Evolutionary conservation across 1,140 invertebrate genomes (phyloP).

Genomic region (Euura lappo): DNA sequence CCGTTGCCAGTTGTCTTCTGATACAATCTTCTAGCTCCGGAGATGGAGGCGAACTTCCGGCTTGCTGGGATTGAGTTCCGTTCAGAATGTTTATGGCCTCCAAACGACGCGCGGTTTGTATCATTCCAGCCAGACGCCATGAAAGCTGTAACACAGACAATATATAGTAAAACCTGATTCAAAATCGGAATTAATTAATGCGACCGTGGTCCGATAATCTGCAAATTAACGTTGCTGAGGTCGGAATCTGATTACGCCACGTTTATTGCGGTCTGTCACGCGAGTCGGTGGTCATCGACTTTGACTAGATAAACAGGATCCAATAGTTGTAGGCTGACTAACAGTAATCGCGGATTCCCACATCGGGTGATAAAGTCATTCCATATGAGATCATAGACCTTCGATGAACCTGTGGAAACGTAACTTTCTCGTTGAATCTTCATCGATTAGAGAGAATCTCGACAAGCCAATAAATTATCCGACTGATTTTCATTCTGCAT

Average conservation of each 20-base stretch:
- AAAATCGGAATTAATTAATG: neutral
- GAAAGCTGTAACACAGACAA: constrained; percentile 39
- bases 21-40: constrained; percentile 46
- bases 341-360: too few relatives aligned
- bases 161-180: neutral
- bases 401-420: too few relatives aligned
- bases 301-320: neutral
- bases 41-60: constrained; percentile 6
- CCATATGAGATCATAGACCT: too few relatives aligned
- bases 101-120: constrained; percentile 39
- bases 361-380: too few relatives aligned
- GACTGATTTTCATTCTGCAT: too few relatives aligned
- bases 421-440: too few relatives aligned
- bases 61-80: constrained; percentile 28
- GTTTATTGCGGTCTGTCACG: neutral
- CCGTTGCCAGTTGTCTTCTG: constrained; percentile 45
- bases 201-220: neutral
- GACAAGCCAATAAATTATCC: too few relatives aligned
- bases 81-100: constrained; percentile 42
- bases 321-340: too few relatives aligned
- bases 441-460: too few relatives aligned
- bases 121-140: constrained; percentile 47
- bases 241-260: neutral
- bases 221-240: neutral
- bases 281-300: neutral